Base-by-base conservation (phyloP, 1,140 invertebrate genomes). In the Bicyclus anynana region DNA sequence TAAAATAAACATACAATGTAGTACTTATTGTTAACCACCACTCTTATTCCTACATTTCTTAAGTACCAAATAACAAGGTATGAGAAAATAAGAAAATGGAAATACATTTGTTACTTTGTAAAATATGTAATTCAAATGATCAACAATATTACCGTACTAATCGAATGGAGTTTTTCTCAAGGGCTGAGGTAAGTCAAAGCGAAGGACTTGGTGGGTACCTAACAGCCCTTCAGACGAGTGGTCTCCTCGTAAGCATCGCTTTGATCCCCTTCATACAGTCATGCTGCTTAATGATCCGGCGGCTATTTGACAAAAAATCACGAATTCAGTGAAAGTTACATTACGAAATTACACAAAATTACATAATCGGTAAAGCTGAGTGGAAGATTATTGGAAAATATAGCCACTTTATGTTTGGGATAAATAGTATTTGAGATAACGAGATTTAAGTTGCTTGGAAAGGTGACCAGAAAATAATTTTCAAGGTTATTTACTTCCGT, bases 231-330 rank as follows among this genome's bases (percentile, higher is more conserved):
- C 29, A 38, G 49, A 56, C 38, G 53, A 67, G 62, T 59, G 59
- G 54, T 59, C 55, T 58, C 59, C 53, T 18, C 29, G 18, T 53
- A 55, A 59, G 53, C 53, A 61, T 53, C 55, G 29, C 62, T 69
- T 69, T 69, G 66, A 69, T 65, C 37, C 37, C 48, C 46, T 49
- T 23, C 46, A 47, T 60, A 48, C 51, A 42, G 35, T 29, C 35
- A 38, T 21, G 37, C 2, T 35, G 48, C 49, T 50, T 56, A 63
- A 67, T 59, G 60, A 59, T 63, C 62, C 49, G 23, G 18, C 59
- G 49, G 55, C 46, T 23, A 33, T 58, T 62, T 66, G 16, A 48
- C 47, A 63, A 49, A 62, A 33, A 60, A 40, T 17, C 13, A 40
- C 37, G 29, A 33, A 33, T 33, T 33, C 29, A 10, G 29, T 33